Conservation (phyloP, 2,113 vertebrate species). For the Hyla sarda region DNA sequence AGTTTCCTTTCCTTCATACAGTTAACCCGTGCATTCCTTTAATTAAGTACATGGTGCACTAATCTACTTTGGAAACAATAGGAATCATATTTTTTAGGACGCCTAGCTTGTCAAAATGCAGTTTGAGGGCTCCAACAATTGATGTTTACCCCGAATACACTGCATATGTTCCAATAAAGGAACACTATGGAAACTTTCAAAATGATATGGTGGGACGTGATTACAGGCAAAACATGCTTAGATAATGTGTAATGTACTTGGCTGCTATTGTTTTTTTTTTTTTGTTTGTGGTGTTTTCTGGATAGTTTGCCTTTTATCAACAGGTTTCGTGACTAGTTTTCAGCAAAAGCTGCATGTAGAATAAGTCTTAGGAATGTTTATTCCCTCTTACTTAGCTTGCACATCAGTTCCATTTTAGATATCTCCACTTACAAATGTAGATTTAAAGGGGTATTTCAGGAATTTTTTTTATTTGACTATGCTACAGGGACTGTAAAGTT, state of each 20-base stretch:
- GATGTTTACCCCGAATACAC: background rate
- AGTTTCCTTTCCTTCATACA: background rate
- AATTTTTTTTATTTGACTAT: no score
- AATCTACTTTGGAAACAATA: background rate
- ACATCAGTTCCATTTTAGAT: no score
- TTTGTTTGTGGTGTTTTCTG: background rate
- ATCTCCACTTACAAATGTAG: no score
- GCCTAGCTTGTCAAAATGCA: background rate
- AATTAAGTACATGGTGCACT: background rate
- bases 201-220: background rate
- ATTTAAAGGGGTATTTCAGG: no score
- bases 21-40: background rate
- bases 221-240: background rate
- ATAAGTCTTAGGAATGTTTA: background rate
- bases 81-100: background rate
- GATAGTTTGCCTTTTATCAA: background rate
- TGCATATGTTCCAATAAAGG: background rate
- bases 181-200: background rate
- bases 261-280: no score
- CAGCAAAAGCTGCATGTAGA: background rate
- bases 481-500: no score
- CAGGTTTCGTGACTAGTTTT: no score
- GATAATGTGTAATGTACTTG: no score
- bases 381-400: no score
- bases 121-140: background rate